Evolutionary conservation across 2,888 invertebrate species (phyloP), one percentile per base, ranked within the genome.

Genomic region (Brachyptera risi): DNA sequence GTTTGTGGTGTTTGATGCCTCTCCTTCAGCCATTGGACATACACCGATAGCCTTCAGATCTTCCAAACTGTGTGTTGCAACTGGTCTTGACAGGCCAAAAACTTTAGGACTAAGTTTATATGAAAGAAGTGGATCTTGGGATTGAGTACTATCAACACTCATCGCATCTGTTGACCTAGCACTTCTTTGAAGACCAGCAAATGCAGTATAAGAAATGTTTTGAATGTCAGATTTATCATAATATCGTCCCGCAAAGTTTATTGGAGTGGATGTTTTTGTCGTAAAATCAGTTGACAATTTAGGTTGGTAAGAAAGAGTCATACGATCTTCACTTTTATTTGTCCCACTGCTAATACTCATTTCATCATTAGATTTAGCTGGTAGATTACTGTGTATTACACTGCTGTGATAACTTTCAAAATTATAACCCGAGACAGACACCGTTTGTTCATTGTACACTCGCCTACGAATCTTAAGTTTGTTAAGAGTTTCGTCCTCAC

Each of bases 91-190:
- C 3, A 78, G 68, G n/a, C 79, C 78, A 69, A 83, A 86, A 27
- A 84, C 85, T 75, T 86, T 86, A 0, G 85, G 84, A 69, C 85
- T 85, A 15, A 86, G 74, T 70, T 85, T 85, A 65, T 81, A 78
- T 56, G 73, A 72, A 40, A 70, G 65, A 23, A 71, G 64, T 0
- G 73, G 73, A 64, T 75, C 73, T 24, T 62, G 63, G 31, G 63
- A 63, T 7, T 63, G 62, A 1, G 44, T 49, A 40, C 63, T 63
- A 37, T 59, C 56, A 2, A 63, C 51, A 47, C 61, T 63, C 63
- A 63, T 63, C 4, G 63, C 63, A 24, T 61, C 63, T 35, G 57
- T 51, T n/a, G 60, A 62, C 35, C 47, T 27, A 21, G 47, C 31
- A 47, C 31, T 62, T 31, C 56, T 62, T n/a, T 23, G 27, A 35